A percentile compares a stretch with the other conserved stretches of the same genome.
Conservation (phyloP, 2,797 vertebrate species). For the Glyptemys insculpta region DNA sequence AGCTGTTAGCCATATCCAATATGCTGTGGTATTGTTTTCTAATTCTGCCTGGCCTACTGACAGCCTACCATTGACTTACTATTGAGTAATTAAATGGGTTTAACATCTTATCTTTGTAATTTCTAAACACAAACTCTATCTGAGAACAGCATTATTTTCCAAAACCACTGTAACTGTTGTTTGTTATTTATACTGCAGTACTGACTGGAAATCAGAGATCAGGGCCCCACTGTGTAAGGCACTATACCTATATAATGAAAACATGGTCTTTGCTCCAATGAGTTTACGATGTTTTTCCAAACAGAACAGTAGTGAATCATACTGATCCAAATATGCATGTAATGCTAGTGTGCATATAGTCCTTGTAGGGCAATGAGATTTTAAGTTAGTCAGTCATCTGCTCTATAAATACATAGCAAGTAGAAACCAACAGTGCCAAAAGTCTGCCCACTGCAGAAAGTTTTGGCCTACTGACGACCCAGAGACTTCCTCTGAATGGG, state of each 20-base stretch:
- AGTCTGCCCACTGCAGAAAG: background rate
- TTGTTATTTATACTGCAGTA: background rate
- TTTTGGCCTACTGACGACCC: background rate
- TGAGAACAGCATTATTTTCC: background rate
- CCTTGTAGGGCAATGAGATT: background rate
- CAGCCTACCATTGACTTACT: background rate
- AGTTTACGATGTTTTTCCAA: background rate
- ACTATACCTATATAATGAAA: background rate
- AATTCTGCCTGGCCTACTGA: background rate
- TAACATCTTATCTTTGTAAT: constrained; percentile 38
- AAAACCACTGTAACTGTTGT: background rate
- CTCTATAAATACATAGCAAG: background rate
- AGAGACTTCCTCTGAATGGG: background rate
- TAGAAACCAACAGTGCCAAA: too few relatives aligned
- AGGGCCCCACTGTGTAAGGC: background rate
- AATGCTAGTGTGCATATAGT: background rate
- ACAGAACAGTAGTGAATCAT: background rate
- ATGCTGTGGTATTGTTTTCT: background rate
- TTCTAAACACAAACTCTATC: background rate
- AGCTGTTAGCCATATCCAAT: background rate
- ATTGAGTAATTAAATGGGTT: constrained; percentile 13
- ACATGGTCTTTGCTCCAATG: background rate
- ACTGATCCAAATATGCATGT: background rate
- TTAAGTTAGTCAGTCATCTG: background rate
- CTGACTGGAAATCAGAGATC: background rate